Percentiles rank a stretch among this genome's conserved stretches.
phyloP scores from a whole-genome alignment of 2,888 invertebrate species.

The Mactromeris polynyma region DNA sequence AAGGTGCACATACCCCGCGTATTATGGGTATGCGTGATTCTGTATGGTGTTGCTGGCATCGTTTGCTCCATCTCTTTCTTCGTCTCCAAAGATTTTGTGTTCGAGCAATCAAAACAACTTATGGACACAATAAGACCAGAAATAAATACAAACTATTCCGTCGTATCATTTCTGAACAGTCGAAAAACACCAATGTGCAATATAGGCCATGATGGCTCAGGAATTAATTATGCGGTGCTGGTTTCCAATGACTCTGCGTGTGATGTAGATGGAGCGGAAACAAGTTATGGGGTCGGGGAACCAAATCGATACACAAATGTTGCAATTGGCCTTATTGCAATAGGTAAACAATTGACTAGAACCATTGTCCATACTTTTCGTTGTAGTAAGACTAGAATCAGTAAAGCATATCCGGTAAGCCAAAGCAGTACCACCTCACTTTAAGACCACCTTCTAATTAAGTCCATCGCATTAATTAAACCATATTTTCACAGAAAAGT shows the following conservation, averaged over 20 bases:
- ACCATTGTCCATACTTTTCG: too few species aligned
- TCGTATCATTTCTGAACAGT: background rate
- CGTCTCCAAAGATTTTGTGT: conserved; percentile 55
- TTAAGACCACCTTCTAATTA: too few species aligned
- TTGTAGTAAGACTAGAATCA: too few species aligned
- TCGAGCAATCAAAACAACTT: conserved; percentile 43
- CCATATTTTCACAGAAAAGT: too few species aligned
- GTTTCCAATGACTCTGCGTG: conserved; percentile 25
- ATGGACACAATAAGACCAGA: background rate
- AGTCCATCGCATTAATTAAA: too few species aligned
- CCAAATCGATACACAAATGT: conserved; percentile 40
- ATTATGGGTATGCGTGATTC: conserved; percentile 58
- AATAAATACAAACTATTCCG: background rate
- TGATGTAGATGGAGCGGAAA: conserved; percentile 39
- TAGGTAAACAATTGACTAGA: conserved; percentile 16
- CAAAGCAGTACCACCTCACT: too few species aligned
- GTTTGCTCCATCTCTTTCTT: conserved; percentile 70
- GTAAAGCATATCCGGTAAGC: too few species aligned
- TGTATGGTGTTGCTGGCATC: conserved; percentile 70
- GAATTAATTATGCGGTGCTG: conserved; percentile 28
- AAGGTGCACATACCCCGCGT: conserved; percentile 70
- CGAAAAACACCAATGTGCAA: conserved; percentile 43
- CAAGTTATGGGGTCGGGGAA: conserved; percentile 46
- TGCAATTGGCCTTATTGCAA: conserved; percentile 42
- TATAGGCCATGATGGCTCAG: background rate